phyloP scores from a whole-genome alignment of 1,140 invertebrate genomes.

The Euura saliciscinereae region DNA sequence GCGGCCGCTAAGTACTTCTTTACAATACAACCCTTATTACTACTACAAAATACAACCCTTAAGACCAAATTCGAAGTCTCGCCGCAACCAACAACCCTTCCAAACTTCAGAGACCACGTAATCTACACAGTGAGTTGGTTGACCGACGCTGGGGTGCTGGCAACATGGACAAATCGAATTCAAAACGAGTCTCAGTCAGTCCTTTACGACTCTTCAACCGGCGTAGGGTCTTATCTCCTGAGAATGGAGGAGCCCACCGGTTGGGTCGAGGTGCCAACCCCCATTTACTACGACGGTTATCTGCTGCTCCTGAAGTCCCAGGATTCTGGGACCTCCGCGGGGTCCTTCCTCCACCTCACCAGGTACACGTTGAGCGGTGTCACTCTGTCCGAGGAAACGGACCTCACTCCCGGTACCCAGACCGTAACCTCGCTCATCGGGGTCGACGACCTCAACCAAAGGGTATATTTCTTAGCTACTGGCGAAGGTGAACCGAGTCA shows the following conservation, averaged over 20 bases:
- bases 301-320: conserved; percentile 50
- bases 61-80: conserved; percentile 54
- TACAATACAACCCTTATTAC: too few relatives aligned
- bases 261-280: conserved; percentile 35
- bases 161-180: conserved; percentile 84
- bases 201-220: conserved; percentile 51
- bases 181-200: conserved; percentile 71
- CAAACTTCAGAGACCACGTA: conserved; percentile 65
- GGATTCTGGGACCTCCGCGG: conserved; percentile 45
- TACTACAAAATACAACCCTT: too few relatives aligned
- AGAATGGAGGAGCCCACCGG: conserved; percentile 31
- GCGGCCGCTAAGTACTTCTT: too few relatives aligned
- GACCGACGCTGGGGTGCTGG: conserved; percentile 67
- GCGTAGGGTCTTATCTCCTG: conserved; percentile 27
- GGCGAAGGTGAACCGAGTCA: conserved; percentile 52
- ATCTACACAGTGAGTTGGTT: conserved; percentile 77
- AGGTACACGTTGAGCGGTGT: conserved; percentile 43
- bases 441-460: conserved; percentile 48
- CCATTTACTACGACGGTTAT: conserved; percentile 27
- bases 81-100: conserved; percentile 18
- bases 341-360: conserved; percentile 54
- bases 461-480: conserved; percentile 60
- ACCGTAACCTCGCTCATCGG: conserved; percentile 58
- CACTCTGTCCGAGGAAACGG: conserved; percentile 48
- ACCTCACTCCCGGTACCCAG: conserved; percentile 54